Evolutionary conservation across 2,113 vertebrate genomes (phyloP).

Genomic region (Pterophyllum scalare): DNA sequence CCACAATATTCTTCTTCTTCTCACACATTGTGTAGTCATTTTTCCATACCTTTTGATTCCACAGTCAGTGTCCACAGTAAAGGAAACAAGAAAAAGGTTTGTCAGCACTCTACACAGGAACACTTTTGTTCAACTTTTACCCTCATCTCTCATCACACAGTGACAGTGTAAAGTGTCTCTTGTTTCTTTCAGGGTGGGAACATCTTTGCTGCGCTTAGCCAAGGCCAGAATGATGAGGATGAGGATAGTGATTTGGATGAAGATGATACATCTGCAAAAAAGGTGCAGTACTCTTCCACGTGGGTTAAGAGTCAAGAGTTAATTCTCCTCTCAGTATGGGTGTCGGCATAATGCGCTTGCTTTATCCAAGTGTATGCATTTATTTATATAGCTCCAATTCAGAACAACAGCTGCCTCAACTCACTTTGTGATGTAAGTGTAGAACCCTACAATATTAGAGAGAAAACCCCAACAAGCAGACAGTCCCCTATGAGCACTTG

Average conservation of each 20-base stretch:
- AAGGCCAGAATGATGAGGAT: slow-evolving; percentile 86
- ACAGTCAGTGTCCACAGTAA: slow-evolving; percentile 66
- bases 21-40: background rate
- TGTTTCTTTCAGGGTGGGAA: slow-evolving; percentile 82
- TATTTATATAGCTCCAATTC: background rate
- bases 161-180: background rate
- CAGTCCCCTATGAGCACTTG: background rate
- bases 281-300: slow-evolving; percentile 35
- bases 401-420: background rate
- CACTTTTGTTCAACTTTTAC: background rate
- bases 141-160: background rate
- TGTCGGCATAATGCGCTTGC: background rate
- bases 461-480: background rate
- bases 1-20: background rate
- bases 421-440: background rate
- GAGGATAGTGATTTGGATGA: slow-evolving; percentile 66
- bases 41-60: background rate
- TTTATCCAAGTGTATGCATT: background rate
- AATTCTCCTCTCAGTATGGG: background rate
- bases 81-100: slow-evolving; percentile 79
- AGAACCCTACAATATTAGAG: rapidly evolving
- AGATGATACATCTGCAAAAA: slow-evolving; percentile 57
- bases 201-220: slow-evolving; percentile 88
- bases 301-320: background rate
- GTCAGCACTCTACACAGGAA: background rate